A percentile compares a stretch with the other conserved stretches of the same genome.
These are phyloP conservation scores for Pogonus chalceus DNA, from an alignment of 1,140 invertebrate species.

Conservation along the genomic window DNA sequence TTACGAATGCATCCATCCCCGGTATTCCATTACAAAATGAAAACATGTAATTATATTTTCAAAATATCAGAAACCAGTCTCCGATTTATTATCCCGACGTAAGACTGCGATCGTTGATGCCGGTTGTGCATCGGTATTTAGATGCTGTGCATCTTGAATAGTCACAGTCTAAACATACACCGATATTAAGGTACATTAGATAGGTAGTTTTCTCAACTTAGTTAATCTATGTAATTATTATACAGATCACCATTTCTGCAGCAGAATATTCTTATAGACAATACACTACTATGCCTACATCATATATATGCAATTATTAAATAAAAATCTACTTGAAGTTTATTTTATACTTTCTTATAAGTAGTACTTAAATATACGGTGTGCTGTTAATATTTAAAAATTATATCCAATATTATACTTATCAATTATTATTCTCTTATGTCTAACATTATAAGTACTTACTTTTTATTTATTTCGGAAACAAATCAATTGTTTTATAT, in stretches of 20 bases:
- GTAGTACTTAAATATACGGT: too few relatives aligned
- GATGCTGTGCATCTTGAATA: neutral
- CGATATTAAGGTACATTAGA: slow-evolving; percentile 28
- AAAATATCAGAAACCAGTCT: slow-evolving; percentile 31
- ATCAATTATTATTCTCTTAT: too few relatives aligned
- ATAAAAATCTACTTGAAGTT: slow-evolving; percentile 4
- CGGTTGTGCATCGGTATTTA: neutral
- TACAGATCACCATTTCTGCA: slow-evolving; percentile 18
- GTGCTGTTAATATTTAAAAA: too few relatives aligned
- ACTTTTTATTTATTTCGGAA: too few relatives aligned
- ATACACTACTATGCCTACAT: too few relatives aligned
- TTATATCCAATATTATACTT: too few relatives aligned
- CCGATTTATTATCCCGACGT: slow-evolving; percentile 26
- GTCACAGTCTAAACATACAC: slow-evolving; percentile 20
- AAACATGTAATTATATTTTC: slow-evolving; percentile 31
- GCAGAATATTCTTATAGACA: too few relatives aligned
- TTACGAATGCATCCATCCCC: slow-evolving; percentile 17
- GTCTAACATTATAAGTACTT: too few relatives aligned
- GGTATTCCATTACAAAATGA: slow-evolving; percentile 30
- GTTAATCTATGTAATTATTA: slow-evolving; percentile 30
- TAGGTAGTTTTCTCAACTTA: slow-evolving; percentile 31
- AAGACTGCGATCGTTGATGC: slow-evolving; percentile 19
- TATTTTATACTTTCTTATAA: too few relatives aligned
- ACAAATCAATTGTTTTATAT: too few relatives aligned
- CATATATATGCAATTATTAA: slow-evolving; percentile 4